Percentiles rank a stretch among this genome's conserved stretches.
phyloP scores from a whole-genome alignment of 2,888 invertebrate species.

The Pteria penguin region DNA sequence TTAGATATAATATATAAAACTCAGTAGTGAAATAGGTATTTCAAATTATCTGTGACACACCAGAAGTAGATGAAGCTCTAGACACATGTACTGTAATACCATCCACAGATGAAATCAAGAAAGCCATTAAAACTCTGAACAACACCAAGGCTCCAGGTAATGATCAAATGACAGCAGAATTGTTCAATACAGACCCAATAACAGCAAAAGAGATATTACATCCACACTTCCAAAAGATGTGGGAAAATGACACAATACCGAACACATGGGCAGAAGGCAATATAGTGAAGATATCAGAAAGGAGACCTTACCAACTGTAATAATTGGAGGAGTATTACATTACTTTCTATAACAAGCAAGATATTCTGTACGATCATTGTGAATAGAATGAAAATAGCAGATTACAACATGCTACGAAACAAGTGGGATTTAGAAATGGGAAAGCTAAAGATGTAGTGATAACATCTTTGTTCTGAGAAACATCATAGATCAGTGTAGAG shows the following conservation, averaged over 20 bases:
- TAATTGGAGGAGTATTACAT: conserved; percentile 44
- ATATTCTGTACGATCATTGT: conserved; percentile 14
- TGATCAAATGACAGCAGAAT: conserved; percentile 16
- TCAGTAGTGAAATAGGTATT: too few species aligned
- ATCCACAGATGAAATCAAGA: not conserved
- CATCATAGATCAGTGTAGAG: conserved; percentile 47
- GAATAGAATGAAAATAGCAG: conserved; percentile 17
- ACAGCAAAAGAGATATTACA: conserved; percentile 25
- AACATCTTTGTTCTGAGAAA: conserved; percentile 41
- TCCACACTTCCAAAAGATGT: conserved; percentile 22
- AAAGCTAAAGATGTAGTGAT: conserved; percentile 43
- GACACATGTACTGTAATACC: not conserved
- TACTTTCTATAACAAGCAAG: conserved; percentile 42
- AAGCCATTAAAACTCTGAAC: not conserved
- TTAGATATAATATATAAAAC: too few species aligned
- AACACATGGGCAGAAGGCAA: conserved; percentile 19
- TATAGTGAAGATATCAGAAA: conserved; percentile 33
- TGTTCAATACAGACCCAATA: conserved; percentile 32
- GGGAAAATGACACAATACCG: conserved; percentile 18
- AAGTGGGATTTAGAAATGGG: conserved; percentile 42
- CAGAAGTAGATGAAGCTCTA: not conserved
- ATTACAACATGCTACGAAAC: conserved; percentile 25
- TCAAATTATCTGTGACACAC: too few species aligned
- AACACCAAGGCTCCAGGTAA: not conserved
- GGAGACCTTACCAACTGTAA: conserved; percentile 36